Base-by-base conservation (phyloP, 1,140 invertebrate species). In the Colletes gigas region DNA sequence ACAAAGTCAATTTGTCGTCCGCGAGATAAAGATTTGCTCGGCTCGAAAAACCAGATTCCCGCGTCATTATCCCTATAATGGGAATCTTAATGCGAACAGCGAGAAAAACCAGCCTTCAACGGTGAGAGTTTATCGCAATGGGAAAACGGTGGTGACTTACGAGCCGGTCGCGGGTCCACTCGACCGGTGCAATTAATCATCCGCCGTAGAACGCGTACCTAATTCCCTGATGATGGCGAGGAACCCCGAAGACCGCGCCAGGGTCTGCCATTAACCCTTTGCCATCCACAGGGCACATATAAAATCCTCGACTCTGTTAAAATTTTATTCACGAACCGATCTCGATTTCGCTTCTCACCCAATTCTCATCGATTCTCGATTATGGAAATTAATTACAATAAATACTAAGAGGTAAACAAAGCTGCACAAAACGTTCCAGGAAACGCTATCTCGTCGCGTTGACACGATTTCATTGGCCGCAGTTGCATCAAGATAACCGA, bases 101-200 rank as follows among this genome's bases (percentile, higher is more conserved):
- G 44, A 5, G 44, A 67, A 67, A 50, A 67, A 59, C 39, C 59
- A 52, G 55, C 54, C 66, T 71, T 30, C 54, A 55, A 44, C 39
- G 78, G 67, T 66, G 59, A 81, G 75, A 76, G 78, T 83, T 77
- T 74, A 57, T 59, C 21, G 17, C 17, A 73, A 21, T 65, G 82
- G 76, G 70, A 83, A 82, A 83, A 74, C 76, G 73, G 62, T 60
- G 68, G 68, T 82, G 82, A 83, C 73, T 83, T 83, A 83, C 57
- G 79, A 83, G 73, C 73, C 67, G 59, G 62, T 60, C 30, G 79
- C n/a, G 19, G 54, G 63, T 47, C 79, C 63, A 19, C 54, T 60
- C 74, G n/a, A 41, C 39, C 55, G 54, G 47, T 30, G 70, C 68
- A 50, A 84, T 84, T 84, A 84, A 84, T 84, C 83, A 78, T 82